Evolutionary conservation across 2,113 vertebrate species (phyloP), one percentile per base, ranked within the genome.

Genomic region (Burhinus oedicnemus): DNA sequence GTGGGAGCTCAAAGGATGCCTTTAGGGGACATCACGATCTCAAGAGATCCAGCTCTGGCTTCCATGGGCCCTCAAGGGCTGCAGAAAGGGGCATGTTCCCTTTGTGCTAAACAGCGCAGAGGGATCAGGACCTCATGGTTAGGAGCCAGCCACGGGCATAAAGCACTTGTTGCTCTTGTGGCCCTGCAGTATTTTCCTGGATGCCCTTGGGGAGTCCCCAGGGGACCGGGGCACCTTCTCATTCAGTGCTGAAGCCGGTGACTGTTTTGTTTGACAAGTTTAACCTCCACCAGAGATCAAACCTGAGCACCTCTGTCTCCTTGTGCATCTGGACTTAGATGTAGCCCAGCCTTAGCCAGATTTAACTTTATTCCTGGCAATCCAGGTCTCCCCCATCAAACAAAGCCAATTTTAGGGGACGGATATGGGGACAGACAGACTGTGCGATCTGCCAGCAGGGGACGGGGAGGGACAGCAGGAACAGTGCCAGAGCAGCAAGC

Each of bases 391-490:
- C 32, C 23, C 49, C 52, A 32, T 18, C 25, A 47, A 36, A 21
- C 11, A 62, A 70, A 54, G 51, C 2, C 9, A 14, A 27, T 57
- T 69, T 57, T 20, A 64, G 60, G 45, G 36, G 29, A 45, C 20
- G 0, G 1, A 23, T 11, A 11, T 29, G 64, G 20, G 47, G n/a
- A 34, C 18, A 44, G 1, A 40, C 5, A 34, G 72, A 38, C 26
- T 30, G 36, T 38, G 36, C n/a, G 23, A 23, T 44, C 47, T 68
- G 27, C 52, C 68, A 45, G 55, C 49, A 11, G 32, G 22, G 36
- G 5, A 32, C 34, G 20, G 29, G 64, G 62, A 52, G n/a, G 64
- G 74, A 30, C 38, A 36, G 74, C 38, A 30, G 75, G 65, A 70
- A 22, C 27, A 23, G 27, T n/a, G 72, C 34, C 68, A 42, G 47